Conservation (phyloP, 2,888 invertebrate genomes). For the Hipparchia sbordonii region DNA sequence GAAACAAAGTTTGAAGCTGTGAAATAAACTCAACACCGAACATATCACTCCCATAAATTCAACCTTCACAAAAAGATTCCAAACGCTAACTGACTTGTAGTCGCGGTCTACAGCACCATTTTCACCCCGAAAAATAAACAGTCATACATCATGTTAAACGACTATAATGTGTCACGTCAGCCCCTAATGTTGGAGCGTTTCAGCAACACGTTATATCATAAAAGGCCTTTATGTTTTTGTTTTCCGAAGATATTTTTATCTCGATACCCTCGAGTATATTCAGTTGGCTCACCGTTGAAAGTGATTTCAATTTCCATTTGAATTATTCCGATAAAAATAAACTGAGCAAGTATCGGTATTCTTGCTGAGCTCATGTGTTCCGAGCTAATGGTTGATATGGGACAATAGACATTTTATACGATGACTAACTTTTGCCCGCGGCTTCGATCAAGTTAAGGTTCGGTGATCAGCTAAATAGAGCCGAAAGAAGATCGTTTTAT, state of each 20-base stretch:
- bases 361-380: too few species aligned
- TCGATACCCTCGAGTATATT: conserved; percentile 15
- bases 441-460: too few species aligned
- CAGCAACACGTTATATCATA: conserved; percentile 15
- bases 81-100: conserved; percentile 16
- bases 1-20: too few species aligned
- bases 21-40: neutral
- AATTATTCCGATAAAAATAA: neutral
- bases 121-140: conserved; percentile 25
- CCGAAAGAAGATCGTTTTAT: too few species aligned
- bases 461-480: too few species aligned
- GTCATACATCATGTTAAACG: conserved; percentile 26
- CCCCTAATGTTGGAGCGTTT: conserved; percentile 23
- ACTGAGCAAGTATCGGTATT: neutral
- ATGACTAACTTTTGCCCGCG: too few species aligned
- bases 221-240: conserved; percentile 32
- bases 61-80: conserved; percentile 19
- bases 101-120: conserved; percentile 13
- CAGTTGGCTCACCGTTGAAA: neutral
- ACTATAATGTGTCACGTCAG: conserved; percentile 22
- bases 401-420: neutral
- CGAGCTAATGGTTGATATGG: too few species aligned
- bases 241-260: conserved; percentile 34
- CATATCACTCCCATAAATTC: neutral
- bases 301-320: neutral